Conservation (phyloP, 2,113 vertebrate species). For the Myrmecobius fasciatus region DNA sequence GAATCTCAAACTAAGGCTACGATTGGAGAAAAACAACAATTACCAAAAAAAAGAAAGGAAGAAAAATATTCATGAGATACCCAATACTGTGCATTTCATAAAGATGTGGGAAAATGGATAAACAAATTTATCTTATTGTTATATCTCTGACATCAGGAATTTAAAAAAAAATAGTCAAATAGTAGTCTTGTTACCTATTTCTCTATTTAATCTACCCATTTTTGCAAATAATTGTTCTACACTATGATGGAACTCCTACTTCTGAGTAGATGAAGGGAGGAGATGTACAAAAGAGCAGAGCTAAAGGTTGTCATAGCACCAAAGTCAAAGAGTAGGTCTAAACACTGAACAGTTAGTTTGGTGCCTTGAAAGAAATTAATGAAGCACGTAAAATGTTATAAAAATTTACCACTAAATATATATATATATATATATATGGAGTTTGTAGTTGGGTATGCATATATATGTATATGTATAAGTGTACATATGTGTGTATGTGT, state of each 20-base stretch:
- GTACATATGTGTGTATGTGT: no score
- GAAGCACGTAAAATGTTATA: neutral
- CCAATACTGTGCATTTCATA: neutral
- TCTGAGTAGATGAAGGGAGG: neutral
- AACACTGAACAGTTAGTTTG: neutral
- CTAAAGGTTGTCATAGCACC: neutral
- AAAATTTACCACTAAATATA: neutral
- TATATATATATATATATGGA: no score
- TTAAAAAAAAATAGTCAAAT: neutral
- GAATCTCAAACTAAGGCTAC: neutral
- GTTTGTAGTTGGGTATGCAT: no score
- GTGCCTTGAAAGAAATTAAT: neutral
- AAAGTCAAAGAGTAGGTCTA: conserved; percentile 7
- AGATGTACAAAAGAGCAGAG: neutral
- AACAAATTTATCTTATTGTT: neutral
- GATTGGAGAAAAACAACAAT: neutral
- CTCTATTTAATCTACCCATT: neutral
- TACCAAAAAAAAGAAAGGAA: neutral
- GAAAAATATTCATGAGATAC: neutral
- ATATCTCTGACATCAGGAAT: neutral
- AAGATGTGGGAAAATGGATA: neutral
- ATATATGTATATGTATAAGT: neutral
- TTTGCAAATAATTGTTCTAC: neutral
- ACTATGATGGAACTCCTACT: neutral
- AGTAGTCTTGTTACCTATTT: neutral